A percentile compares a stretch with the other conserved stretches of the same genome.
phyloP scores from a whole-genome alignment of 1,140 invertebrate species.

The Bombus pyrosoma region DNA sequence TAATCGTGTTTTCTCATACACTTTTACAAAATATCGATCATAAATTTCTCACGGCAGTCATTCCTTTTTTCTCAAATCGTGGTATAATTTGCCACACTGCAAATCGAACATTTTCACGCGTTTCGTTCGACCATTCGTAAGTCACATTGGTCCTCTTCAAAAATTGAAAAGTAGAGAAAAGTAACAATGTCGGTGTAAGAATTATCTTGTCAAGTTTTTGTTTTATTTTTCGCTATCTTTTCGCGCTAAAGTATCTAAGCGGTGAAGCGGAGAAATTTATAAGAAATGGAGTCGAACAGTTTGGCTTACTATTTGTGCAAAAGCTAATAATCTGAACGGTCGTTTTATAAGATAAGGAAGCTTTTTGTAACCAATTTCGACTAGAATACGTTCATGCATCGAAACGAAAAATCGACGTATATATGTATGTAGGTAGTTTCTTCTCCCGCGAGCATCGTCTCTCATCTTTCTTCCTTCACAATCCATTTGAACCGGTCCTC shows the following conservation, averaged over 20 bases:
- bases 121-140: too few species aligned
- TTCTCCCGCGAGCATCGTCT: conserved; percentile 43
- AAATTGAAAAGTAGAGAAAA: neutral
- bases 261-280: neutral
- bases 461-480: conserved; percentile 46
- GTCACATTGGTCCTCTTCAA: too few species aligned
- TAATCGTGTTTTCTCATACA: too few species aligned
- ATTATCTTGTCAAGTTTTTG: neutral
- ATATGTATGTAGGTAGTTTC: neutral
- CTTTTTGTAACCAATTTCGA: neutral
- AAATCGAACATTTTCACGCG: too few species aligned
- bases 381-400: neutral
- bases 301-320: too few species aligned
- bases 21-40: neutral
- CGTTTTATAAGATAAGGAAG: neutral
- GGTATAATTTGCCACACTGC: neutral
- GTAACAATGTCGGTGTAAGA: neutral
- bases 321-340: too few species aligned
- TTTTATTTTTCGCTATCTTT: neutral
- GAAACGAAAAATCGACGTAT: conserved; percentile 5
- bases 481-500: conserved; percentile 62
- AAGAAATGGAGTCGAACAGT: neutral
- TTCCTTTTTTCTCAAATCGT: neutral
- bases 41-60: neutral
- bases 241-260: neutral